Base-by-base conservation (phyloP, 2,113 vertebrate species). In the Hemiprocne comata region DNA sequence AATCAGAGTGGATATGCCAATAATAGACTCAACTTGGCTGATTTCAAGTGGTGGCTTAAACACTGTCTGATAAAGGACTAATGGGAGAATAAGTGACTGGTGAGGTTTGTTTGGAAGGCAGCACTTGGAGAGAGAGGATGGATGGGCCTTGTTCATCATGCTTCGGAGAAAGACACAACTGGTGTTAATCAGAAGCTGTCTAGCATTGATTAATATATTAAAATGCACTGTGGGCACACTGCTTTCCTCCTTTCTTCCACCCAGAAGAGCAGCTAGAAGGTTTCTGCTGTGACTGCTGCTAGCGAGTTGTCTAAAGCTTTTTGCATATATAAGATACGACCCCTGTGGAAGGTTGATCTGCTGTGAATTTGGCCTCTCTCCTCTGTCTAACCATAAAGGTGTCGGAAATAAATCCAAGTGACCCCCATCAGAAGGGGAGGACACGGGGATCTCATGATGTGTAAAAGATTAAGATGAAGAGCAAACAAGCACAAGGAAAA, bases 131-230 rank as follows among this genome's bases (percentile, higher is more conserved):
- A 36, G 53, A 57, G 82, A 82, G 91, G 50, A 34, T 76, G 70
- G 84, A 90, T 80, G 78, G 69, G 48, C 51, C 50, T 44, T 1
- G 33, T 84, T 74, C 13, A 3, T 86, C 86, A 86, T 29, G 33
- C 81, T 77, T 85, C 55, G 2, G 55, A 33, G 77, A 90, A 70
- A 81, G 61, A 84, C 58, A 73, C 54, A 90, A 87, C 65, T 75
- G 65, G 71, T 55, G 64, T 90, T 95, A 92, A 94, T 95, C 87
- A 95, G 72, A 89, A 76, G 48, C 76, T 88, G 65, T 58, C 91
- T 92, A 60, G 61, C 61, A 48, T 38, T 81, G 60, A 91, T 61
- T 51, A 95, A 91, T 84, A 80, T 67, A 62, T 96, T 87, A 86
- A 70, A 92, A 92, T 33, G 44, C 34, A 66, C 40, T 17, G n/a